A percentile compares a stretch with the other conserved stretches of the same genome.
Evolutionary conservation across 2,113 vertebrate species (phyloP).

Genomic region (Dasyornis broadbenti): DNA sequence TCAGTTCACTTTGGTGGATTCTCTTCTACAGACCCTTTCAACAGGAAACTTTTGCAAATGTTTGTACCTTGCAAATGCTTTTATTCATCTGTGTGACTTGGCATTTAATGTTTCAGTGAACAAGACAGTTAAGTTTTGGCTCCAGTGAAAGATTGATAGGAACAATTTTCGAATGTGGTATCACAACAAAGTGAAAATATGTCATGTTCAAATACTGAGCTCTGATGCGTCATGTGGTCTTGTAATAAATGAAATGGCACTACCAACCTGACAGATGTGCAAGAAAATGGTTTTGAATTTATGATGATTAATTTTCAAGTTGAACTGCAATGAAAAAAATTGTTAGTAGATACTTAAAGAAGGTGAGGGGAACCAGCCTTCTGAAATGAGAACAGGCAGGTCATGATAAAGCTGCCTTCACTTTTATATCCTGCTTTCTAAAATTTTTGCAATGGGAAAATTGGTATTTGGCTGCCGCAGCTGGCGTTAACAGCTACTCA

Average conservation of each 20-base stretch:
- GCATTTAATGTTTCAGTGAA: constrained; percentile 72
- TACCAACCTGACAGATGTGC: constrained; percentile 64
- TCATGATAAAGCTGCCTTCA: constrained; percentile 38
- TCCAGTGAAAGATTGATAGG: constrained; percentile 72
- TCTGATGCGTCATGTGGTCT: constrained; percentile 63
- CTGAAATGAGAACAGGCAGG: constrained; percentile 24
- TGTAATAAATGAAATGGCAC: constrained; percentile 70
- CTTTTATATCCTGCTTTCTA: not conserved
- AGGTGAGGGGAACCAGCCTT: constrained; percentile 28
- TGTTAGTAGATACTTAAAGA: constrained; percentile 59
- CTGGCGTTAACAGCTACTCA: not conserved
- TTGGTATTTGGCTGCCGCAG: not conserved
- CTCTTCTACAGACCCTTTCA: not conserved
- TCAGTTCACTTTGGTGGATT: not conserved
- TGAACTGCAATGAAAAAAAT: constrained; percentile 64
- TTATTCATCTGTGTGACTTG: constrained; percentile 63
- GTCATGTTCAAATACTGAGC: constrained; percentile 73
- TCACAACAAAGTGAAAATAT: constrained; percentile 76
- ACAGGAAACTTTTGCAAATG: not conserved
- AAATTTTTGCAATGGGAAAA: not conserved
- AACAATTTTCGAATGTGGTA: constrained; percentile 72
- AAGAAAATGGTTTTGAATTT: constrained; percentile 70
- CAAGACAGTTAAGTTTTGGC: constrained; percentile 68
- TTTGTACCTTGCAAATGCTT: constrained; percentile 38
- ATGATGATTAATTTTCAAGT: constrained; percentile 75